Base-by-base conservation (phyloP, 2,888 invertebrate genomes). In the Hypena proboscidalis region DNA sequence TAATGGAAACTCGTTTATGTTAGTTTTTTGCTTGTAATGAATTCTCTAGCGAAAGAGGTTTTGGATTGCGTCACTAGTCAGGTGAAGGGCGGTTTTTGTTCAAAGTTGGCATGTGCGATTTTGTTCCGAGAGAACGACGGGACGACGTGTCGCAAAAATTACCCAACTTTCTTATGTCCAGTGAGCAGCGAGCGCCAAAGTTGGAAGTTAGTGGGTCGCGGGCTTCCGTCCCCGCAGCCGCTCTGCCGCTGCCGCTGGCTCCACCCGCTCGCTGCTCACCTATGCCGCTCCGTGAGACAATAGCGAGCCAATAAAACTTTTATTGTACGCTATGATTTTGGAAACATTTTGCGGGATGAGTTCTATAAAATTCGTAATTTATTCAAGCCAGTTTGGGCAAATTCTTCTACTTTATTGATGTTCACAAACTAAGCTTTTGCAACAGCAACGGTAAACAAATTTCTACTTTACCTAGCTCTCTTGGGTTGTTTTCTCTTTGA, bases 251-350 rank as follows among this genome's bases (percentile, higher is more conserved):
- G 57, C 34, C 52, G 34, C 20, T 42, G 39, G 46, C 39, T 37
- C 46, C 37, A 49, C 43, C 54, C 42, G 54, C 56, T 44, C 48
- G 45, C 50, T 47, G 61, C 53, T 61, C 37, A 44, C 37, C 37
- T 38, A 34, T 29, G 22, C 27, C 33, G 11, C 27, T 43, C 60
- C 45, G 56, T 64, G 72, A 80, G 79, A 83, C 83, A 82, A 85
- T 81, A 77, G 78, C 76, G 71, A 80, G 76, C 80, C 80, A 86
- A 86, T 87, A 85, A 85, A 88, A 85, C 78, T 88, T 88, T 86
- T 85, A 85, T 80, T 79, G 80, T 73, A 51, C 74, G 77, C 84
- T 83, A 85, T 87, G 83, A 86, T 85, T 87, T 85, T 78, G 73
- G 76, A 80, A 83, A 82, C 80, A 83, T 85, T 85, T 82, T 81